Evolutionary conservation across 2,888 invertebrate species (phyloP), one percentile per base, ranked within the genome.

Genomic region (Dicyrtomina minuta): DNA sequence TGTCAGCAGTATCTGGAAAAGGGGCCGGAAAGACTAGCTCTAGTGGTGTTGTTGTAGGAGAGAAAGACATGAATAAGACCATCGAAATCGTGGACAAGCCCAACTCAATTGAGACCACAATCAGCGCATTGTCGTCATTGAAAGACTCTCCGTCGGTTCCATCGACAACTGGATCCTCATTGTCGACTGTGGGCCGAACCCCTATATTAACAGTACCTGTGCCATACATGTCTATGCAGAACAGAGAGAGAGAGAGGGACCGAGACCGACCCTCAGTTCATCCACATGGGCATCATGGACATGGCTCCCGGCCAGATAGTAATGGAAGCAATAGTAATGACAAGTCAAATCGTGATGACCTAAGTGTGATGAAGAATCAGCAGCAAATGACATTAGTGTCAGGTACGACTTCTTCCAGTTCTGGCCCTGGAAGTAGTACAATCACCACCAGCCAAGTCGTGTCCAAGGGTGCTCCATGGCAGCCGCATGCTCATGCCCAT

Each of bases 181-280:
- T 61, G 33, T 64, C 69, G 20, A 24, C 65, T 65, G 24, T 72
- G 53, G 51, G 46, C 26, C 66, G 75, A 20, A 69, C 75, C 26
- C 76, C 78, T 2, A 78, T 78, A 55, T 59, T 78, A 46, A 77
- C 78, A 41, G 78, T 78, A 74, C 78, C 78, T 67, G 75, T 77
- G 71, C 76, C 77, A 70, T 77, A 53, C 49, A 75, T 76, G 70
- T 77, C 75, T n/a, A 68, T 76, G 20, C 75, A 76, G 64, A 74
- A 33, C 8, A 33, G 33, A 33, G 33, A 33, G 4, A 33, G 33
- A 33, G 33, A 33, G 3, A 3, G 33, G 8, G 33, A 33, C 8
- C 33, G 33, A 8, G 33, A 71, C 61, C 70, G 74, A 59, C 70
- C 74, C 71, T 39, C 73, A 69, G 72, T 65, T 60, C 75, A 74